A percentile compares a stretch with the other conserved stretches of the same genome.
Conservation (phyloP, 1,140 invertebrate species). For the Amphibalanus amphitrite region DNA sequence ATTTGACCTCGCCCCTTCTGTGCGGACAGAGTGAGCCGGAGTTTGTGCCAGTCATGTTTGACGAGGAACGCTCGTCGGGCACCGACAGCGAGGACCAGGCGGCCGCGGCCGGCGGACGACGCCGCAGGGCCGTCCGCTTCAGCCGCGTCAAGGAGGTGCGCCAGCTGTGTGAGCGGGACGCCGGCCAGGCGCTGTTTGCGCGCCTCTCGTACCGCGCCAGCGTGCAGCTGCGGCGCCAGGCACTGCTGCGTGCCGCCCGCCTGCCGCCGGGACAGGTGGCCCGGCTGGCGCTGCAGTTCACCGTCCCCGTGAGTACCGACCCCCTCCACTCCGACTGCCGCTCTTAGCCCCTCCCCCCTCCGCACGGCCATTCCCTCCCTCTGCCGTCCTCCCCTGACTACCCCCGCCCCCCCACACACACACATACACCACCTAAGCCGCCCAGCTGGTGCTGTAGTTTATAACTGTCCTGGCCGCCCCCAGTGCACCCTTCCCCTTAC, state of each 20-base stretch:
- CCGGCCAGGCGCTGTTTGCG: constrained; percentile 62
- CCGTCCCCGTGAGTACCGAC: not conserved
- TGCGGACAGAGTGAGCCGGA: not conserved
- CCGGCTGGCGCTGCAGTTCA: not conserved
- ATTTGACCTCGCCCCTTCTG: not conserved
- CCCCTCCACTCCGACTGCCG: too few relatives aligned
- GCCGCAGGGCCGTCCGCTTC: constrained; percentile 48
- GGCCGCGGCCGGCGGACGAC: not conserved
- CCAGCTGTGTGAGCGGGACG: constrained; percentile 60
- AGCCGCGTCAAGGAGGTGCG: constrained; percentile 66
- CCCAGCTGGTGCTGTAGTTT: too few relatives aligned
- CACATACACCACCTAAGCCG: too few relatives aligned
- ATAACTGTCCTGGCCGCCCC: too few relatives aligned
- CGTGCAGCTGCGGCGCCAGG: constrained; percentile 2
- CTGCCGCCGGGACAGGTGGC: constrained; percentile 1
- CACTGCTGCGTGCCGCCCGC: not conserved
- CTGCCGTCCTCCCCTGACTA: too few relatives aligned
- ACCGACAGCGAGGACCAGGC: not conserved
- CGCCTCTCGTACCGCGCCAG: constrained; percentile 54
- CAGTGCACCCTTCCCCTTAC: too few relatives aligned
- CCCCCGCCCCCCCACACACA: too few relatives aligned
- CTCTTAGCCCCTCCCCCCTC: too few relatives aligned
- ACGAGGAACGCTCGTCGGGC: not conserved
- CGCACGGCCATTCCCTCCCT: too few relatives aligned
- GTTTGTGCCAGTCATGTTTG: not conserved